Evolutionary conservation across 1,140 invertebrate genomes (phyloP).

Genomic region (Temnothorax longispinosus): DNA sequence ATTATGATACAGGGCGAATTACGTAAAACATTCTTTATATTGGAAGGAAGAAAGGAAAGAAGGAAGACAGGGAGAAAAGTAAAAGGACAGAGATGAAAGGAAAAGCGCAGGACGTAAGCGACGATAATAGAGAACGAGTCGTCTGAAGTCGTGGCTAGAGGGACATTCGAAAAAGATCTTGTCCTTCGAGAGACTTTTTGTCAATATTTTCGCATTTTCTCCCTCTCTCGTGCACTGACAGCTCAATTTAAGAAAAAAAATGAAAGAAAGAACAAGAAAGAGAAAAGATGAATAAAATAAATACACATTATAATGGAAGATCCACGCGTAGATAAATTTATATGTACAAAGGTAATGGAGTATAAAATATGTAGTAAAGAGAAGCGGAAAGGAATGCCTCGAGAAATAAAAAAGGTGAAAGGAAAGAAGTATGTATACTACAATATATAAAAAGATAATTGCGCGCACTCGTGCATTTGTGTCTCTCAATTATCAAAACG

Average conservation of each 20-base stretch:
- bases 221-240: neutral
- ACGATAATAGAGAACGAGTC: neutral
- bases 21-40: slow-evolving; percentile 24
- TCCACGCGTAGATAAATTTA: slow-evolving; percentile 26
- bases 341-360: slow-evolving; percentile 49
- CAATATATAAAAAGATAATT: slow-evolving; percentile 22
- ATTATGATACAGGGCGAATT: neutral
- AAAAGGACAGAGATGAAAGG: neutral
- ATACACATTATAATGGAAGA: slow-evolving; percentile 45
- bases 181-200: neutral
- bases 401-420: neutral
- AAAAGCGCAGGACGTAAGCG: neutral
- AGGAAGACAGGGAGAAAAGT: neutral
- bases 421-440: neutral
- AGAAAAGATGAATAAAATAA: slow-evolving; percentile 42
- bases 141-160: slow-evolving; percentile 9
- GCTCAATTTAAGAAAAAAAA: neutral
- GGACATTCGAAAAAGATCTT: neutral
- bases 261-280: neutral
- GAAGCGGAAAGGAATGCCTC: neutral
- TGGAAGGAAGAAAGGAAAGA: neutral
- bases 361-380: slow-evolving; percentile 28
- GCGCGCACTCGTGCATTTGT: neutral
- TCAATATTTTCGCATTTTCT: neutral
- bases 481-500: slow-evolving; percentile 3